Evolutionary conservation across 2,888 invertebrate genomes (phyloP), one percentile per base, ranked within the genome.

Genomic region (Dynastes grantii): DNA sequence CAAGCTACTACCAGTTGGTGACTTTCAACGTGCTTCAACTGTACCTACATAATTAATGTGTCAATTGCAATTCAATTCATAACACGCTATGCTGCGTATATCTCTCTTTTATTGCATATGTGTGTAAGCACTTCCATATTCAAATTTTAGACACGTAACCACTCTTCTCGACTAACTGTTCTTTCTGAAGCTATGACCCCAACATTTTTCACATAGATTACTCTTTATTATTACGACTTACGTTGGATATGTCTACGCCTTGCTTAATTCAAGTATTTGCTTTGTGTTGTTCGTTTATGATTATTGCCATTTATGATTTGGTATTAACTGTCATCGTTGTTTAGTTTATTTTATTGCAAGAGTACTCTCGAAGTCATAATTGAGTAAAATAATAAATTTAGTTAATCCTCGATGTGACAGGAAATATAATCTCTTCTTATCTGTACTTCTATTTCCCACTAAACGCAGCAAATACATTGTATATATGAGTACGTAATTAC

Each of bases 161-260:
- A 22, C 67, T 68, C 67, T 68, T 49, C 49, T 49, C 67, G n/a
- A 68, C 11, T 68, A 68, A 68, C 67, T 68, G 67, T 68, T 68
- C 6, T 68, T 68, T 68, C 67, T 68, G 49, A 68, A 68, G 67
- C 49, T 68, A 68, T 68, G 67, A 68, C 67, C 67, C 67, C 22
- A 65, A 68, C 67, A 68, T 68, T 51, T 68, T 68, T 49, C 67
- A 68, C 49, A 68, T 68, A 68, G 29, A 45, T 22, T 11, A n/a
- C 49, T 45, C 49, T 45, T 29, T 61, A n/a, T 49, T 51, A 68
- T 68, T 68, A 45, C 45, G 11, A 8, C 9, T 37, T 68, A 45
- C 67, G 29, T 45, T 16, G 29, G 22, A 68, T 51, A 68, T 16
- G 13, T 53, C 16, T 16, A 16, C 16, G 16, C 3, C 11, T n/a